Conservation (phyloP, 2,113 vertebrate genomes). For the Ascaphus truei region DNA sequence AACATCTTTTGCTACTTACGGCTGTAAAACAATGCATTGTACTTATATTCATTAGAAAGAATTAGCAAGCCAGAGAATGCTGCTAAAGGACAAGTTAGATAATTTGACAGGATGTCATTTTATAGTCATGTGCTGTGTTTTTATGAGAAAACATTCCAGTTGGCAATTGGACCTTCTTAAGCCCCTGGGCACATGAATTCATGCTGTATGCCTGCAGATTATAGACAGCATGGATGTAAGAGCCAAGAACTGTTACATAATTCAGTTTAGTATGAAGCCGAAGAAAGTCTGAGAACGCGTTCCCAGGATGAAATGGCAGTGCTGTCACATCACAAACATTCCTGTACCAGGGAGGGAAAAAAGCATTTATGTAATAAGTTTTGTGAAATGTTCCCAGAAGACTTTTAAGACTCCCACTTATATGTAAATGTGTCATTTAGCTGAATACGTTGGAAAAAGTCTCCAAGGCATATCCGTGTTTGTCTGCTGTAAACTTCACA, state of each 20-base stretch:
- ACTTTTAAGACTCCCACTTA: neutral
- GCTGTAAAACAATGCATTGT: no score
- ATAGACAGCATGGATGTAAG: neutral
- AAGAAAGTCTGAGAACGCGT: neutral
- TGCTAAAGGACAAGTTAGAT: neutral
- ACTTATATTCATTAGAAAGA: no score
- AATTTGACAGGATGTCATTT: neutral
- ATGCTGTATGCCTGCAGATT: neutral
- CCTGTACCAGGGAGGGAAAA: neutral
- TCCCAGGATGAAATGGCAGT: neutral
- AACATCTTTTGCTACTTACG: no score
- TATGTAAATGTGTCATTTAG: neutral
- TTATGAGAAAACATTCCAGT: neutral
- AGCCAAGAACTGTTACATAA: neutral
- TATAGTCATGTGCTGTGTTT: neutral
- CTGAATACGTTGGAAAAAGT: neutral
- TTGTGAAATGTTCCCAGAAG: neutral
- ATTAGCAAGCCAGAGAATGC: no score
- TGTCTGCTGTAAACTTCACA: no score
- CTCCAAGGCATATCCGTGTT: neutral
- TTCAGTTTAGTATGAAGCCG: neutral
- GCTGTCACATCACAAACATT: neutral
- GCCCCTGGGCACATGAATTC: neutral
- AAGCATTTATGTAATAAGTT: neutral
- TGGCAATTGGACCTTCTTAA: neutral